Conservation (phyloP, 64 coral and sea anemone genomes). For the Stichodactyla mertensii region DNA sequence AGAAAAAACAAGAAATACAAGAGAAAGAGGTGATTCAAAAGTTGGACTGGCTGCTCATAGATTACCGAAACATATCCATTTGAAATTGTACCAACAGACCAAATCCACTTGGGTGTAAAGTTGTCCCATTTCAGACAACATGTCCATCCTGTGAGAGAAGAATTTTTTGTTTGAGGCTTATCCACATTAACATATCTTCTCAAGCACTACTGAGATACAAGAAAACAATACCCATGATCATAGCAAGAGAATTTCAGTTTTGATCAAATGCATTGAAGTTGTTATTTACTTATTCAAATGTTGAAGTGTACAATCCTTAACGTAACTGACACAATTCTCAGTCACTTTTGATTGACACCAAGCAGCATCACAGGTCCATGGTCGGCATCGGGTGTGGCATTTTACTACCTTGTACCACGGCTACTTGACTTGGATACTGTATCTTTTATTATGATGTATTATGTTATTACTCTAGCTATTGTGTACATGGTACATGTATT, state of each 20-base stretch:
- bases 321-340: neutral
- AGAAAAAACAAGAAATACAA: conserved; percentile 67
- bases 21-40: conserved; percentile 89
- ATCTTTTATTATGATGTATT: conserved; percentile 3
- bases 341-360: conserved; percentile 9
- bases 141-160: neutral
- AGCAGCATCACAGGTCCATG: conserved; percentile 7
- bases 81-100: neutral
- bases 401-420: neutral
- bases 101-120: no score
- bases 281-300: neutral
- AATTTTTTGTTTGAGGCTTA: no score
- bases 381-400: neutral
- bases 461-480: neutral
- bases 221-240: neutral
- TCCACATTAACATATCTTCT: no score
- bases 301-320: conserved; percentile 1
- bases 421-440: conserved; percentile 12
- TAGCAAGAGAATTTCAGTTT: neutral
- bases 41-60: conserved; percentile 12
- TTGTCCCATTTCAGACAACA: neutral
- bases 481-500: no score
- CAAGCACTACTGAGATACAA: no score
- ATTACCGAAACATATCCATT: conserved; percentile 52
- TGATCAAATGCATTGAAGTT: neutral